Evolutionary conservation across 2,113 vertebrate genomes (phyloP).

Genomic region (Vulpes vulpes): DNA sequence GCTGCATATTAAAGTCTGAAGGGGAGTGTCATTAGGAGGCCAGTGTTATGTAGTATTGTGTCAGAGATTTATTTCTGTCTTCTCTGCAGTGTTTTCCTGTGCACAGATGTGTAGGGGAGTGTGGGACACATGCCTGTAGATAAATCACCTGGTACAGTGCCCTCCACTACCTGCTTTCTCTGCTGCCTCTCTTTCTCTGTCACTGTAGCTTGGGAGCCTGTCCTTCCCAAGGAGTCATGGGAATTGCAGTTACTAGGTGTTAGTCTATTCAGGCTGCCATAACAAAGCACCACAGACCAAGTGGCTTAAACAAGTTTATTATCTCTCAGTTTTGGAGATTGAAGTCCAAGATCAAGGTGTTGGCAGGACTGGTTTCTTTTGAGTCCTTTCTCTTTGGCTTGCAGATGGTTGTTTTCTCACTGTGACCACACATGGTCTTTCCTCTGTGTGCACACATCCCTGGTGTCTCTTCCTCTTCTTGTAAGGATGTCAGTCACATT

Average conservation of each 20-base stretch:
- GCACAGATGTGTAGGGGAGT: too few species aligned
- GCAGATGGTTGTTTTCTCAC: background rate
- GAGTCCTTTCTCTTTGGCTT: background rate
- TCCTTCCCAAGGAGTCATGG: background rate
- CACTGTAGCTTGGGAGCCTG: rapidly evolving
- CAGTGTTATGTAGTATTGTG: rapidly evolving
- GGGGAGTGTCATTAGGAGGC: background rate
- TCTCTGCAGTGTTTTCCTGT: background rate
- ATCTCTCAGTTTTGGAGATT: background rate
- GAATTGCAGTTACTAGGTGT: background rate
- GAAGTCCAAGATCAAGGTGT: background rate
- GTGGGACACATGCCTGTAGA: too few species aligned
- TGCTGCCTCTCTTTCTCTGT: background rate
- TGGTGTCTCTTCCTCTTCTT: background rate
- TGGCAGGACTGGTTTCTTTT: background rate
- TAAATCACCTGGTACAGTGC: rapidly evolving
- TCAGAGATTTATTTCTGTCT: background rate
- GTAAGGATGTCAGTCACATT: background rate
- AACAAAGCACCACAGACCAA: background rate
- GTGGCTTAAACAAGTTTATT: background rate
- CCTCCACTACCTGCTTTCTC: background rate
- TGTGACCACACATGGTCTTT: background rate
- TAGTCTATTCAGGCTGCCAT: background rate
- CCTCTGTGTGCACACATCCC: background rate
- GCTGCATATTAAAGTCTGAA: background rate